These are phyloP conservation scores for Clanis bilineata DNA, from an alignment of 2,888 invertebrate genomes.

Conservation along the genomic window DNA sequence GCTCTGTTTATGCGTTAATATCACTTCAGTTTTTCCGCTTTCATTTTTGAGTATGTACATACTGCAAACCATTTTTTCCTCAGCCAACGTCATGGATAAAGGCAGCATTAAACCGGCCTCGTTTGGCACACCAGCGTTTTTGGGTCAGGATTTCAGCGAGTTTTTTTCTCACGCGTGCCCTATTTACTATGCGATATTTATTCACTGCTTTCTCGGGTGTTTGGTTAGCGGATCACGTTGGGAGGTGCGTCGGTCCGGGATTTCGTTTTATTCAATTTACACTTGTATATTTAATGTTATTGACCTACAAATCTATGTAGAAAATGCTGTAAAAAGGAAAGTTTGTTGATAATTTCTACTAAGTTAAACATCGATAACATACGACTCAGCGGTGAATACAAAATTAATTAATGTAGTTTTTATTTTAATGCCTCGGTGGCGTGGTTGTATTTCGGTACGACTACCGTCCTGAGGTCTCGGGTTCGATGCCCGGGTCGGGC, in stretches of 20 bases:
- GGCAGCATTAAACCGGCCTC: constrained; percentile 18
- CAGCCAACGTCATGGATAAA: not conserved
- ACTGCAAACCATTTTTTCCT: not conserved
- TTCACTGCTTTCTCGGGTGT: constrained; percentile 1
- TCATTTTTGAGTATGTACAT: not conserved
- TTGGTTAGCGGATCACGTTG: not conserved
- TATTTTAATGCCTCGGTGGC: no score
- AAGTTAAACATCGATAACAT: not conserved
- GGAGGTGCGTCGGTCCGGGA: not conserved
- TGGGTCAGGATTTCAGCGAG: constrained; percentile 6
- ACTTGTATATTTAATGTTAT: not conserved
- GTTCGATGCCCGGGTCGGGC: no score
- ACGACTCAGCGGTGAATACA: no score
- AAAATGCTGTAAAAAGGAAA: not conserved
- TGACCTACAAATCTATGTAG: not conserved
- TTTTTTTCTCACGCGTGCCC: constrained; percentile 5
- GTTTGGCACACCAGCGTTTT: constrained; percentile 5
- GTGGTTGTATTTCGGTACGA: no score
- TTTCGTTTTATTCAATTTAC: not conserved
- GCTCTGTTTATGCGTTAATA: no score
- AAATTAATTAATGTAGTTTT: no score
- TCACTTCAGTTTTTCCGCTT: not conserved
- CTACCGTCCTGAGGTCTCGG: no score
- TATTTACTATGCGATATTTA: constrained; percentile 11
- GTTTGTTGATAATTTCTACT: not conserved